Evolutionary conservation across 2,113 vertebrate species (phyloP).

Genomic region (Anhinga rufa): DNA sequence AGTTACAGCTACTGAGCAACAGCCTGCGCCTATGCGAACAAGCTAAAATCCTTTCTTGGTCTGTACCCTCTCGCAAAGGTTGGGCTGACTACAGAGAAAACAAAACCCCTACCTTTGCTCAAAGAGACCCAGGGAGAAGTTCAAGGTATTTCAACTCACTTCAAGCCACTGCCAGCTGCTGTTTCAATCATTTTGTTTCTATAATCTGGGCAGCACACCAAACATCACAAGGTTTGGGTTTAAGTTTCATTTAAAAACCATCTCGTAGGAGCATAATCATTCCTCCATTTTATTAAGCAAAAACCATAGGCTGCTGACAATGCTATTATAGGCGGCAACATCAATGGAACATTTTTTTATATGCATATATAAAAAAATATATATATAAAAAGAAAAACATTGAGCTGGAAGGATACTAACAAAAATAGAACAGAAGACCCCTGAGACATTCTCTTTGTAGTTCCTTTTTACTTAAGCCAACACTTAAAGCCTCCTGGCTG

Average conservation of each 20-base stretch:
- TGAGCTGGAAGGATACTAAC: not conserved
- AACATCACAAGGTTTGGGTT: slow-evolving; percentile 43
- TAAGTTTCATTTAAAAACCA: slow-evolving; percentile 21
- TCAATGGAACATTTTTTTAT: not conserved
- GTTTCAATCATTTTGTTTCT: slow-evolving; percentile 25
- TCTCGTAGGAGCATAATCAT: not conserved
- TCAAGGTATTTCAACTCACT: slow-evolving; percentile 12
- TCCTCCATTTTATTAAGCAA: slow-evolving; percentile 16
- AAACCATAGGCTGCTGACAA: not conserved
- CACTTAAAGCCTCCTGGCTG: not conserved
- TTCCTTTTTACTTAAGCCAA: not conserved
- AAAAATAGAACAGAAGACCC: not conserved
- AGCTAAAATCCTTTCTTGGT: not conserved
- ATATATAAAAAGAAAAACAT: not conserved
- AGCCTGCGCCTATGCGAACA: not conserved
- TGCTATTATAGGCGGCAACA: not conserved
- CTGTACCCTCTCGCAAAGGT: not conserved
- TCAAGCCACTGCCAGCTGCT: not conserved
- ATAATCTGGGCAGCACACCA: slow-evolving; percentile 28
- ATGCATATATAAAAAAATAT: not conserved
- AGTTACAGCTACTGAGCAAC: not conserved
- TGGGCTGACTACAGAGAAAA: not conserved
- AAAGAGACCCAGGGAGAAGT: not conserved
- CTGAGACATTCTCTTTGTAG: not conserved
- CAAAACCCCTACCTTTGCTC: not conserved